Percentiles rank a stretch among this genome's conserved stretches.
phyloP scores from a whole-genome alignment of 2,888 invertebrate species.

The Scaptomyza polygonia region DNA sequence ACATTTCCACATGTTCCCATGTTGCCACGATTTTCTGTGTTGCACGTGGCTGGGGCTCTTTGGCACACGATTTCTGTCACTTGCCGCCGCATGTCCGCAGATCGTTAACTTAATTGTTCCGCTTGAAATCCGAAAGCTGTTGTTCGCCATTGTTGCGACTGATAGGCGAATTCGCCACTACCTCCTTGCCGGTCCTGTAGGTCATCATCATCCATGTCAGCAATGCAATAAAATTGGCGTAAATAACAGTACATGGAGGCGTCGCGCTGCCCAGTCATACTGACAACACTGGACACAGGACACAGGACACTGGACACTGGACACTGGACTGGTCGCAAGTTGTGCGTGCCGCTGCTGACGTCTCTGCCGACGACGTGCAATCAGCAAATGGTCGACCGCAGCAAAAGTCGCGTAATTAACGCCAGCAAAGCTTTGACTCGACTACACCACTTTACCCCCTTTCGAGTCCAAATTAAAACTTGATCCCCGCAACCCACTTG shows the following conservation, averaged over 20 bases:
- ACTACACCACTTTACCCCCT: background rate
- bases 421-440: conserved; percentile 39
- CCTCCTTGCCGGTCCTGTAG: background rate
- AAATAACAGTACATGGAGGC: conserved; percentile 64
- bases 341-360: conserved; percentile 67
- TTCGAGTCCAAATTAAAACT: conserved; percentile 30
- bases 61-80: conserved; percentile 55
- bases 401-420: conserved; percentile 79
- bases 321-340: conserved; percentile 30
- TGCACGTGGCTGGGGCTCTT: conserved; percentile 49
- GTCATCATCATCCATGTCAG: conserved; percentile 50
- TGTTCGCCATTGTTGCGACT: conserved; percentile 71
- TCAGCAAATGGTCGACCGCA: conserved; percentile 76
- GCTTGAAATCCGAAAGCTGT: conserved; percentile 75
- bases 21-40: conserved; percentile 23
- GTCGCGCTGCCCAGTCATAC: conserved; percentile 10
- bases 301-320: background rate
- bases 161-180: conserved; percentile 50
- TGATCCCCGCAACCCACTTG: background rate
- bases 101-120: conserved; percentile 81
- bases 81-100: conserved; percentile 63
- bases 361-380: conserved; percentile 60
- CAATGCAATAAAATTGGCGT: conserved; percentile 76
- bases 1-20: conserved; percentile 17
- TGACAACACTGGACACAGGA: conserved; percentile 2